Conservation (phyloP, 2,797 vertebrate genomes). For the Alca torda region DNA sequence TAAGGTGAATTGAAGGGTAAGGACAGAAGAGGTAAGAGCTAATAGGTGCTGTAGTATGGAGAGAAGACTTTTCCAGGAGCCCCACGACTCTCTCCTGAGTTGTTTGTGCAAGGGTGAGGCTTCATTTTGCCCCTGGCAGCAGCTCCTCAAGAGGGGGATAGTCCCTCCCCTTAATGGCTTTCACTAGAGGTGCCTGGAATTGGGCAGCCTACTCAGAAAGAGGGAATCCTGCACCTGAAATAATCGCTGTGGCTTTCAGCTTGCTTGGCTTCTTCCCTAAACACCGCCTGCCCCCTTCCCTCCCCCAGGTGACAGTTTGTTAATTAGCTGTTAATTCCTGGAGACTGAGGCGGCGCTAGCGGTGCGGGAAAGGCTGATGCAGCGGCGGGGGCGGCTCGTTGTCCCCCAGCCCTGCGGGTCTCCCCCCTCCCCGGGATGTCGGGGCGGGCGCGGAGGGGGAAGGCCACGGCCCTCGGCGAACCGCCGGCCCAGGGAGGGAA, state of each 20-base stretch:
- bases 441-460: not conserved
- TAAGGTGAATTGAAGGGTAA: not conserved
- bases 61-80: not conserved
- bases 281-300: too few relatives aligned
- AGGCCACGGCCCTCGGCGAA: not conserved
- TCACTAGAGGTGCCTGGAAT: not conserved
- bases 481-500: not conserved
- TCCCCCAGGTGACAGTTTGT: too few relatives aligned
- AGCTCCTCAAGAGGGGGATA: not conserved
- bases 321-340: not conserved
- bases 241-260: not conserved
- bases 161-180: not conserved
- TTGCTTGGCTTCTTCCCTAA: not conserved
- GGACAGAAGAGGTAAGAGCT: not conserved
- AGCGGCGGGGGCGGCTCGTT: not conserved
- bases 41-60: not conserved
- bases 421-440: not conserved
- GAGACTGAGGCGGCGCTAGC: not conserved
- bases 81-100: not conserved
- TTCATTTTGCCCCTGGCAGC: not conserved
- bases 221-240: not conserved
- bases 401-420: not conserved
- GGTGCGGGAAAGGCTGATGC: too few relatives aligned
- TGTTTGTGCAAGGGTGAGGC: too few relatives aligned
- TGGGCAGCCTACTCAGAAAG: rapidly evolving